Conservation (phyloP, 1,140 invertebrate species). For the Aethina tumida region DNA sequence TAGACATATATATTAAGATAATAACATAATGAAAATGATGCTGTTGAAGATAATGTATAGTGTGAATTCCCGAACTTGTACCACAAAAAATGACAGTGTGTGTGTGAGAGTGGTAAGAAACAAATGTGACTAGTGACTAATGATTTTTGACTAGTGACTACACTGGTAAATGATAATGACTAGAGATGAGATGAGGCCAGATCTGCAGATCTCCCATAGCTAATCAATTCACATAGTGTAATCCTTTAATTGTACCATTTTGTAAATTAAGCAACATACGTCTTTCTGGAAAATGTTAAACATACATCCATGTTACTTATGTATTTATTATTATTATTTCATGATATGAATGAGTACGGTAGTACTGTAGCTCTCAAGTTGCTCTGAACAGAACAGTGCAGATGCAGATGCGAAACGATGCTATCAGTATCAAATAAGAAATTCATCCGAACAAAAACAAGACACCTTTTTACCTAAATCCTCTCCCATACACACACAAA, state of each 20-base stretch:
- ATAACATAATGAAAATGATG: slow-evolving; percentile 3
- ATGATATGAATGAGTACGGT: slow-evolving; percentile 25
- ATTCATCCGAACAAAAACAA: too few relatives aligned
- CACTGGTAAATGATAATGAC: slow-evolving; percentile 18
- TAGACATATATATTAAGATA: too few relatives aligned
- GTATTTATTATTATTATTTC: slow-evolving; percentile 35
- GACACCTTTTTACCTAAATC: too few relatives aligned
- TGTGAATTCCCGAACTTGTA: slow-evolving; percentile 19
- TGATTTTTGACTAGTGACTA: slow-evolving; percentile 1
- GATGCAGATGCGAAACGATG: too few relatives aligned
- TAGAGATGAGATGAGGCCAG: slow-evolving; percentile 15
- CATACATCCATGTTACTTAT: slow-evolving; percentile 39
- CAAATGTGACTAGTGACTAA: slow-evolving; percentile 10
- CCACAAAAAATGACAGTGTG: slow-evolving; percentile 19
- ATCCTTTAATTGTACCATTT: slow-evolving; percentile 37
- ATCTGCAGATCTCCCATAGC: slow-evolving; percentile 26
- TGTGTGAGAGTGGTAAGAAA: slow-evolving; percentile 18
- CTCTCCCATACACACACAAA: too few relatives aligned
- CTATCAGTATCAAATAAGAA: too few relatives aligned
- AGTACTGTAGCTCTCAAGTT: slow-evolving; percentile 10
- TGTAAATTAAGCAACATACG: slow-evolving; percentile 37
- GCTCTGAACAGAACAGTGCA: too few relatives aligned
- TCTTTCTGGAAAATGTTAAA: slow-evolving; percentile 38
- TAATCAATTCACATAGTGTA: slow-evolving; percentile 34
- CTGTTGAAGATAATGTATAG: slow-evolving; percentile 17